Base-by-base conservation (phyloP, 2,888 invertebrate genomes). In the Stenodera caucasica region DNA sequence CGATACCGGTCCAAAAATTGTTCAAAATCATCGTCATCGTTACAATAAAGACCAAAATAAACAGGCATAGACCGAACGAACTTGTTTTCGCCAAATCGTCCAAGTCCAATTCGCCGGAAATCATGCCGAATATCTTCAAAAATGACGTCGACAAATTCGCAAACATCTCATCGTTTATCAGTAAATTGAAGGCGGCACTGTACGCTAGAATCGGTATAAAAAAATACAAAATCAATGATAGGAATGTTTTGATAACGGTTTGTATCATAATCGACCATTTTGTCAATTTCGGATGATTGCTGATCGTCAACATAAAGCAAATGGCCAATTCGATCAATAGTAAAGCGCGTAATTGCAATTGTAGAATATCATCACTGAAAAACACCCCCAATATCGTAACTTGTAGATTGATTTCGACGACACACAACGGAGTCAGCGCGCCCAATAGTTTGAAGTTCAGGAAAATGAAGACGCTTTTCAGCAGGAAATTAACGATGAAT, bases 191-290 rank as follows among this genome's bases (percentile, higher is more conserved):
- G 2, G 60, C 64, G 1, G 52, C 8, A 32, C 55, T 40, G 26
- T 60, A 64, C 6, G 55, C 57, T 6, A 61, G 9, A n/a, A 64
- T 49, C 7, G 55, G 53, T 11, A 60, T 26, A 3, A 53, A 55
- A 18, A 64, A 61, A 49, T 60, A 60, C 4, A 61, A 11, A 9
- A 49, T 30, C 14, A 62, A 37, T 12, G 49, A 30, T 9, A 50
- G 30, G 21, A 62, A 62, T 15, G 58, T 58, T 53, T 58, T 60
- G n/a, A 55, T 58, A n/a, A 64, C 55, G 29, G 30, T 57, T 55
- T 58, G 57, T 14, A 64, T 32, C 64, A 64, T 61, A 2, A 60
- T 30, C 6, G 64, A 60, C 58, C 61, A 61, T 53, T 64, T 64
- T 11, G 64, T 57, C 2, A 64, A 21, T 55, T 54, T 63, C 2